Evolutionary conservation across 2,113 vertebrate species (phyloP).

Genomic region (Rhynchopsitta pachyrhyncha): DNA sequence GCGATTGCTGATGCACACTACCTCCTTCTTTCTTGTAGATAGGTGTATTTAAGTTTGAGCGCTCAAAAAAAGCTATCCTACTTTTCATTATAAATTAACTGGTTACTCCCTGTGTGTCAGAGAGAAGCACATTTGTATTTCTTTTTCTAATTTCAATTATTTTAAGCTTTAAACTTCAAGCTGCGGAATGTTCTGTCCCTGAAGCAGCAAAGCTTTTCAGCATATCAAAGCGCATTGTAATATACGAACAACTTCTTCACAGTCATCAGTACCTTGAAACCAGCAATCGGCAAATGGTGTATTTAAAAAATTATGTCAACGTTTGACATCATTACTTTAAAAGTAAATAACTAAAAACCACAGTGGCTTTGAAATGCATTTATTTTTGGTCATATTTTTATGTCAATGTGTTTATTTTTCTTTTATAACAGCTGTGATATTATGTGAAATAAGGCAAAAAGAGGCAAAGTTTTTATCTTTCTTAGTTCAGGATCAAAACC

Average conservation of each 20-base stretch:
- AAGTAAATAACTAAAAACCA: neutral
- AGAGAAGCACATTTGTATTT: neutral
- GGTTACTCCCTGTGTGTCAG: neutral
- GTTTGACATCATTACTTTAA: neutral
- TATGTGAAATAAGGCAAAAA: neutral
- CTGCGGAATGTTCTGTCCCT: neutral
- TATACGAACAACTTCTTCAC: neutral
- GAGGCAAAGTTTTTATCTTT: neutral
- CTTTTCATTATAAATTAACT: neutral
- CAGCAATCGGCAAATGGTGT: neutral
- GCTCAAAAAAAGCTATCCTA: neutral
- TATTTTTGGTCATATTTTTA: neutral
- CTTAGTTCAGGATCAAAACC: neutral
- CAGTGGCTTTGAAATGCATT: neutral
- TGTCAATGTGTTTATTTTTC: neutral
- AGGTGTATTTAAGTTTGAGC: neutral
- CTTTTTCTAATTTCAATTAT: neutral
- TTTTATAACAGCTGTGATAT: neutral
- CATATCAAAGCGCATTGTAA: neutral
- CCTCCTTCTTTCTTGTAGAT: neutral
- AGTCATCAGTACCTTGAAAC: neutral
- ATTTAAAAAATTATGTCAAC: neutral
- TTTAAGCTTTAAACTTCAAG: neutral
- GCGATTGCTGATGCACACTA: neutral
- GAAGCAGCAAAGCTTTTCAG: neutral